phyloP scores from a whole-genome alignment of 1,140 invertebrate genomes.

The Dermatophagoides farinae region DNA sequence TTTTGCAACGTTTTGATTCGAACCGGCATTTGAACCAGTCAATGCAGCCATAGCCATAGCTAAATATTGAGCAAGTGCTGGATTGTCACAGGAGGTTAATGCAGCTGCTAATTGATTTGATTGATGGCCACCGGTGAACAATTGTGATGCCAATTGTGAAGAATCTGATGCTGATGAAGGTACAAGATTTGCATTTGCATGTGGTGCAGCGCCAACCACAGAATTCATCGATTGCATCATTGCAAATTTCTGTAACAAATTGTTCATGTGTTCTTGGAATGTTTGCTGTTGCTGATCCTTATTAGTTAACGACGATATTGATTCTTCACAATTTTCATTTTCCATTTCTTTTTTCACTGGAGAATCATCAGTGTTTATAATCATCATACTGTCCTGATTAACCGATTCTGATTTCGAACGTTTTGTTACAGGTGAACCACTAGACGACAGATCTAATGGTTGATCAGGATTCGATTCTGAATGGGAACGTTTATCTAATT shows the following conservation, averaged over 20 bases:
- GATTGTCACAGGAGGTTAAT: not conserved
- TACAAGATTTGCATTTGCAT: too few relatives aligned
- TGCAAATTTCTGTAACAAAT: constrained; percentile 3
- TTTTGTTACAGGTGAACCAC: not conserved
- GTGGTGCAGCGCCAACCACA: too few relatives aligned
- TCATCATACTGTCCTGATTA: not conserved
- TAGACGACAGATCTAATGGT: not conserved
- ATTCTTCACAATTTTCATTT: too few relatives aligned
- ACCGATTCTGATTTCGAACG: not conserved
- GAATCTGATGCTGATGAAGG: too few relatives aligned
- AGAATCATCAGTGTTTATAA: too few relatives aligned
- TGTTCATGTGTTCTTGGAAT: not conserved
- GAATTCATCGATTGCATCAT: not conserved
- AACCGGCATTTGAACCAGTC: not conserved
- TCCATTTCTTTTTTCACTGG: too few relatives aligned
- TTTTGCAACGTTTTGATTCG: not conserved
- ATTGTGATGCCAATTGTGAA: not conserved
- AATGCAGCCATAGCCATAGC: not conserved
- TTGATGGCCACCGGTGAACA: not conserved
- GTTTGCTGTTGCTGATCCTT: too few relatives aligned
- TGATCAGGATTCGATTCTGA: not conserved
- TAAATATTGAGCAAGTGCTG: not conserved
- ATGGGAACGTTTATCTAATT: not conserved
- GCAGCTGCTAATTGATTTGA: too few relatives aligned
- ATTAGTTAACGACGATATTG: too few relatives aligned